Evolutionary conservation across 2,888 invertebrate species (phyloP), one percentile per base, ranked within the genome.

Genomic region (Cephonodes hylas): DNA sequence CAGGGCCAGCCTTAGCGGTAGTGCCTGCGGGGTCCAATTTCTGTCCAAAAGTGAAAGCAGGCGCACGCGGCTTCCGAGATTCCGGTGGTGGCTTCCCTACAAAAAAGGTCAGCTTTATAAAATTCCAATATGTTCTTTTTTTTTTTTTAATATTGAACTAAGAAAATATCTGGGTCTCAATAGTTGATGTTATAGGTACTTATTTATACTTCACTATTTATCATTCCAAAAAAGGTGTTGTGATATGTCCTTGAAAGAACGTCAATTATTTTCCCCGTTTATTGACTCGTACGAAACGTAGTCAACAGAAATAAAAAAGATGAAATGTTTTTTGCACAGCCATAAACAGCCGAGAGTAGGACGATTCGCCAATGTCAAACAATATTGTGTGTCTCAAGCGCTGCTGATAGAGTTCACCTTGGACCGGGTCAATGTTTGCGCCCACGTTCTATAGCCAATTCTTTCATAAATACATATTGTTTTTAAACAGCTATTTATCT

Each of bases 21-120:
- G 88, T 85, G 1, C 84, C 86, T 31, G 94, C 93, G 34, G 89
- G 81, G 56, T 93, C 93, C n/a, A 91, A 88, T 72, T 93, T 94
- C 42, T 95, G 94, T 0, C 97, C 97, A 81, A 97, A 97, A 58
- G 96, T 96, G 80, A 96, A 97, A 0, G 97, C 96, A 4, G 97
- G 97, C 0, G 97, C 96, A 62, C 96, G 94, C 56, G 95, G 94
- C 79, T 94, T 95, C 72, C 95, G 95, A 0, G 97, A 96, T 83
- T 97, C 96, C 63, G 94, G 93, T 25, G 95, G 95, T 66, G 95
- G 95, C 88, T 95, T 95, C 70, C 97, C 97, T 96, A 83, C 8
- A 76, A 72, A 63, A 46, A 6, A 13, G 13, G 25, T n/a, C n/a
- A n/a, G n/a, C n/a, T n/a, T n/a, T n/a, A n/a, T n/a, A n/a, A n/a